Conservation (phyloP, 2,113 vertebrate genomes). For the Rhea pennata region DNA sequence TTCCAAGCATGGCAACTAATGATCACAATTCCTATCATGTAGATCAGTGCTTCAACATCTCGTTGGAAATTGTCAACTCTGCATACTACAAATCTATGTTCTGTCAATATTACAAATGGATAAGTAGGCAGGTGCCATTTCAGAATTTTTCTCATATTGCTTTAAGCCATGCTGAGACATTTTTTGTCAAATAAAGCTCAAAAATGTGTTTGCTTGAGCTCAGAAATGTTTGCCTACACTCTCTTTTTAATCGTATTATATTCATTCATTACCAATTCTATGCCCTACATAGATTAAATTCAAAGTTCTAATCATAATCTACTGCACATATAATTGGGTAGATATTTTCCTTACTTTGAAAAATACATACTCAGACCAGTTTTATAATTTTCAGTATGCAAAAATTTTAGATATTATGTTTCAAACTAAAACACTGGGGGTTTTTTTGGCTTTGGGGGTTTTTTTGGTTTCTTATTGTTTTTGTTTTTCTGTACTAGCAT, state of each 20-base stretch:
- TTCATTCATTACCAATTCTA: background rate
- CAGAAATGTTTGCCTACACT: background rate
- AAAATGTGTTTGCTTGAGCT: background rate
- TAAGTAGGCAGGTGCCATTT: constrained; percentile 56
- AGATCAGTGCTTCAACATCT: constrained; percentile 46
- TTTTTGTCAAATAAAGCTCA: constrained; percentile 20
- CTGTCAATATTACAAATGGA: constrained; percentile 62
- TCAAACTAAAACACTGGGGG: background rate
- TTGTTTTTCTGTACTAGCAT: background rate
- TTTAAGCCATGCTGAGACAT: background rate
- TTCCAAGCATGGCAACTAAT: constrained; percentile 57
- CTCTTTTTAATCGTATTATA: background rate
- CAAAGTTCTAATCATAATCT: background rate
- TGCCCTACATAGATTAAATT: background rate
- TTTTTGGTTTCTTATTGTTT: background rate
- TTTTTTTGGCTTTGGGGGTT: background rate
- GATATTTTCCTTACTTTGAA: background rate
- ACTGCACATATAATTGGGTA: background rate
- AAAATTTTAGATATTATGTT: background rate
- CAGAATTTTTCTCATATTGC: background rate
- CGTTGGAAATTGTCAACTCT: constrained; percentile 68
- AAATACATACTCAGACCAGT: background rate
- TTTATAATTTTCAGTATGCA: background rate
- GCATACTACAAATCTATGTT: constrained; percentile 62
- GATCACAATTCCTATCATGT: constrained; percentile 57